Evolutionary conservation across 2,113 vertebrate genomes (phyloP).

Genomic region (Chionis minor): DNA sequence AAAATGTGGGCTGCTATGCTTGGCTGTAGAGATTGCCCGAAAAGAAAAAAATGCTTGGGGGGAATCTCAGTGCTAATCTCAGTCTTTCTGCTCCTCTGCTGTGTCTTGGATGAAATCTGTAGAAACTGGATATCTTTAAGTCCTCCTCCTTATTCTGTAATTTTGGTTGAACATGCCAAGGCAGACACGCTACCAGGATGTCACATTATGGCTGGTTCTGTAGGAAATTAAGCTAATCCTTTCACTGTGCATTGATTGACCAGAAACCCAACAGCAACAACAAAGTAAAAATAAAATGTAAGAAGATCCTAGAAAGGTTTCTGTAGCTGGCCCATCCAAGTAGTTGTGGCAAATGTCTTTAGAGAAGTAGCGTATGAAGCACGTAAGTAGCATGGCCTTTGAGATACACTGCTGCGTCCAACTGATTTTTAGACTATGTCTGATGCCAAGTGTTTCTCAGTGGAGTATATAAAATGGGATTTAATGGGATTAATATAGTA

Average conservation of each 20-base stretch:
- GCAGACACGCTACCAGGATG: neutral
- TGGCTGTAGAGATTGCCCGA: neutral
- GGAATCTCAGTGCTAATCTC: neutral
- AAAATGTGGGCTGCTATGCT: neutral
- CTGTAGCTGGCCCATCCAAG: neutral
- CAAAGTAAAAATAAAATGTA: neutral
- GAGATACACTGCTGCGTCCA: neutral
- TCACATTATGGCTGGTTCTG: neutral
- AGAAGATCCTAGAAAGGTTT: neutral
- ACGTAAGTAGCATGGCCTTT: neutral
- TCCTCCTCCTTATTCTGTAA: neutral
- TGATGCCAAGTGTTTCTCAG: neutral
- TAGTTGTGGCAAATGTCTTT: neutral
- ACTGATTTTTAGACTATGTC: neutral
- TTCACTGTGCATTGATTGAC: neutral
- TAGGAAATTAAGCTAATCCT: neutral
- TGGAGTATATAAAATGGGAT: neutral
- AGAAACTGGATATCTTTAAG: neutral
- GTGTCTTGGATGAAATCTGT: neutral
- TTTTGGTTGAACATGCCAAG: neutral
- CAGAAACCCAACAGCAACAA: neutral
- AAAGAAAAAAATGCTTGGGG: neutral
- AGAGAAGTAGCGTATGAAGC: neutral
- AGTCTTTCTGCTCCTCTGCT: neutral
- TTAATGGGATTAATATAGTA: neutral